Evolutionary conservation across 2,888 invertebrate species (phyloP).

Genomic region (Lapara coniferarum): DNA sequence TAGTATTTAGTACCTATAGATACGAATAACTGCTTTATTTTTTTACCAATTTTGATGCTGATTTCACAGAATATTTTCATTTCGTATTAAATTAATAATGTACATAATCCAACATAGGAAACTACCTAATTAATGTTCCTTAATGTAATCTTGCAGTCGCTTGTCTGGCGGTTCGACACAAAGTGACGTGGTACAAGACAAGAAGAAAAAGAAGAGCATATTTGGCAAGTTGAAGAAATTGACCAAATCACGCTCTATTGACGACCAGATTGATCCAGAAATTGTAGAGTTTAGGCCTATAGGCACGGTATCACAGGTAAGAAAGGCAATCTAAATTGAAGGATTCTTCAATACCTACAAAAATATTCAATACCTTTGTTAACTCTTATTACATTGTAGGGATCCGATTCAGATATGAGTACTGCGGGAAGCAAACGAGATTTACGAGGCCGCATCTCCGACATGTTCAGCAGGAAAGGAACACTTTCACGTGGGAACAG

Average conservation of each 20-base stretch:
- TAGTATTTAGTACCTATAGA: too few relatives aligned
- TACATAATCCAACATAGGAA: too few relatives aligned
- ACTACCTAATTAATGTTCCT: too few relatives aligned
- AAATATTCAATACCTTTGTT: neutral
- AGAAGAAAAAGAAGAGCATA: slow-evolving; percentile 91
- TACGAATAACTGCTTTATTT: too few relatives aligned
- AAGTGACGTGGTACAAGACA: slow-evolving; percentile 90
- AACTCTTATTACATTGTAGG: slow-evolving; percentile 60
- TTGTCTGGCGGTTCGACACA: slow-evolving; percentile 93
- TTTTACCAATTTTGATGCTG: too few relatives aligned
- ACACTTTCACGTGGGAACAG: slow-evolving; percentile 87
- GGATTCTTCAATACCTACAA: neutral
- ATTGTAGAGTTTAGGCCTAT: slow-evolving; percentile 76
- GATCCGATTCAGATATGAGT: slow-evolving; percentile 89
- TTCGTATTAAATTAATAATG: too few relatives aligned
- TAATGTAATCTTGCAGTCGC: slow-evolving; percentile 75
- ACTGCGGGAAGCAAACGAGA: slow-evolving; percentile 89
- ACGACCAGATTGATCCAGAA: slow-evolving; percentile 84
- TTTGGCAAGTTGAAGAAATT: slow-evolving; percentile 93
- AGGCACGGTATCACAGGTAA: slow-evolving; percentile 81
- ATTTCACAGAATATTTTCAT: too few relatives aligned
- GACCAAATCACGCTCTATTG: slow-evolving; percentile 92
- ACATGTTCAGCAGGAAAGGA: slow-evolving; percentile 90
- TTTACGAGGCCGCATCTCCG: slow-evolving; percentile 90
- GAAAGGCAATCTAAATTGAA: neutral